phyloP scores from a whole-genome alignment of 2,888 invertebrate species.

The Eupithecia dodoneata region DNA sequence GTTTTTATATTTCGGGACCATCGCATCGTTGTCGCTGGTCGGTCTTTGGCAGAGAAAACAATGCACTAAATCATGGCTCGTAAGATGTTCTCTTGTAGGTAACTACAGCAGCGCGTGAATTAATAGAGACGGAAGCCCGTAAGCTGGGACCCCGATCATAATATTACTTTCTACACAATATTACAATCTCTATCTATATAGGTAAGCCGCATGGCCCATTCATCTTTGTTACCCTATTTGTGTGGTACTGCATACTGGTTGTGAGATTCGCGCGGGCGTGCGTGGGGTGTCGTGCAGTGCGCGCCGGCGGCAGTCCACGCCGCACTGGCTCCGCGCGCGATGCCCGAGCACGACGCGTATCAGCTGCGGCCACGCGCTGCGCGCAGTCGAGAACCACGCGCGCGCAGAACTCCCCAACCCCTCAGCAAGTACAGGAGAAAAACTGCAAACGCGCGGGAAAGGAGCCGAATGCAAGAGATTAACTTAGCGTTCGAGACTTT shows the following conservation, averaged over 20 bases:
- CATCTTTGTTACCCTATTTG: not conserved
- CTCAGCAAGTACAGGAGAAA: constrained; percentile 95
- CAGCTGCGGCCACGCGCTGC: constrained; percentile 82
- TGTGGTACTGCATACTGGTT: constrained; percentile 43
- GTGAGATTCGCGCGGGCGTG: constrained; percentile 57
- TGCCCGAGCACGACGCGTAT: constrained; percentile 83
- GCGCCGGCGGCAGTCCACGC: constrained; percentile 47
- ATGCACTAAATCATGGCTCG: constrained; percentile 9
- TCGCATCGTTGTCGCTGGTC: not conserved
- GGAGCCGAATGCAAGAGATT: constrained; percentile 95
- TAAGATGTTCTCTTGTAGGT: not conserved
- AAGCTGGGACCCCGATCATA: not conserved
- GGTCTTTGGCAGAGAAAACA: constrained; percentile 11
- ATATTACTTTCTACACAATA: not conserved
- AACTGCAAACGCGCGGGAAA: constrained; percentile 94
- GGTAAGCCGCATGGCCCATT: not conserved
- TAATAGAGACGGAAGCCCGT: not conserved
- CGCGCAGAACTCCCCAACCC: constrained; percentile 88
- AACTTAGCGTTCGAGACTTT: constrained; percentile 94
- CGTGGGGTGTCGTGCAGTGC: constrained; percentile 57
- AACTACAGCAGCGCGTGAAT: not conserved
- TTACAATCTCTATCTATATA: too few relatives aligned
- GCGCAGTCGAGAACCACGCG: constrained; percentile 78
- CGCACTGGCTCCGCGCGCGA: constrained; percentile 63
- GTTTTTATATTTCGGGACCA: constrained; percentile 8